Evolutionary conservation across 2,113 vertebrate genomes (phyloP).

Genomic region (Aleadryas rufinucha): DNA sequence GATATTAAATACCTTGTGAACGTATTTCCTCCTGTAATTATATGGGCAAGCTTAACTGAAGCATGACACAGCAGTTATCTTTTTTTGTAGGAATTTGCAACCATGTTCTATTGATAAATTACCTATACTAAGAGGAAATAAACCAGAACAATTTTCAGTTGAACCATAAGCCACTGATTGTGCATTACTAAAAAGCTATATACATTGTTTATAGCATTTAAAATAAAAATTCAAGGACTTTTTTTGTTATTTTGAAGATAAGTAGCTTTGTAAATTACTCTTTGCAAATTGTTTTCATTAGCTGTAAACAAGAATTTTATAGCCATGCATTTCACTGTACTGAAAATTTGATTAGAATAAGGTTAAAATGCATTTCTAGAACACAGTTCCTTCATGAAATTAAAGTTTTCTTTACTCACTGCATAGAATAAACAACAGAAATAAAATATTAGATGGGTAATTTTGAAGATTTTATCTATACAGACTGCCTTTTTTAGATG

Average conservation of each 20-base stretch:
- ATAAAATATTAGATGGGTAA: not conserved
- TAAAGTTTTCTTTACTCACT: not conserved
- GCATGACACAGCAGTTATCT: not conserved
- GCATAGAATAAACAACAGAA: not conserved
- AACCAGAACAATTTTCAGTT: not conserved
- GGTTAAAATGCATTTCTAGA: not conserved
- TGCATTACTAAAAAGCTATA: not conserved
- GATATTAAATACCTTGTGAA: not conserved
- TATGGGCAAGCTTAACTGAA: not conserved
- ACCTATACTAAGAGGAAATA: not conserved
- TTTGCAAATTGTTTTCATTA: not conserved
- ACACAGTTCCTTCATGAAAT: not conserved
- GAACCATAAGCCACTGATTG: not conserved
- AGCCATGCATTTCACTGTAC: not conserved
- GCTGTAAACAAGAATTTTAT: not conserved
- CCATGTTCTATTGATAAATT: not conserved
- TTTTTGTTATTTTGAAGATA: not conserved
- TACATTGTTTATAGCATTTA: not conserved
- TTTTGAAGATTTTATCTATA: not conserved
- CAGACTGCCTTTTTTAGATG: not conserved
- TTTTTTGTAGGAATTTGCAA: not conserved
- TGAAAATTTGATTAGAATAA: not conserved
- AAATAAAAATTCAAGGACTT: not conserved
- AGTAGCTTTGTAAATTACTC: not conserved
- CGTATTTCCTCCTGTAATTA: not conserved